Evolutionary conservation across 2,797 vertebrate genomes (phyloP).

Genomic region (Fistularia commersonii): DNA sequence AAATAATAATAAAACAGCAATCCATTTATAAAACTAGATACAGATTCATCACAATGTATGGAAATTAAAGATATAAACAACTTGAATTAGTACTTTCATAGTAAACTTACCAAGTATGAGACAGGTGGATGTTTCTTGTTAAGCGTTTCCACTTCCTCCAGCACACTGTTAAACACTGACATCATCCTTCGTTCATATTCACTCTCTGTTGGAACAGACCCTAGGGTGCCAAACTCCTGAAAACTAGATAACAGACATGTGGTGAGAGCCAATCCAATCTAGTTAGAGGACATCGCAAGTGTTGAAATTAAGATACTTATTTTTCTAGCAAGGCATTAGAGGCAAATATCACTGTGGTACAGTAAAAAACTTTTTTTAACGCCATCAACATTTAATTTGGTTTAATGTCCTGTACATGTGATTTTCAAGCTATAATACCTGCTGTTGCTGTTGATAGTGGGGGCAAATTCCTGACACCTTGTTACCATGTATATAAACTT

Average conservation of each 20-base stretch:
- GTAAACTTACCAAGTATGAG: conserved; percentile 85
- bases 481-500: conserved; percentile 2
- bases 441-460: background rate
- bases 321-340: too few species aligned
- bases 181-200: conserved; percentile 95
- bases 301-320: too few species aligned
- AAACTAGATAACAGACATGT: conserved; percentile 74
- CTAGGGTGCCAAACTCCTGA: conserved; percentile 85
- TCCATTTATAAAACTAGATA: too few species aligned
- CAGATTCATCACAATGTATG: background rate
- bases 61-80: background rate
- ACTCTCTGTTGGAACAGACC: conserved; percentile 85
- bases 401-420: background rate
- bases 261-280: conserved; percentile 12
- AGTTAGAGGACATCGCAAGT: background rate
- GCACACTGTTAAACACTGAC: conserved; percentile 87
- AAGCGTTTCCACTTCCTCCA: conserved; percentile 92
- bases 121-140: conserved; percentile 93
- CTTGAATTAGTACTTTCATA: background rate
- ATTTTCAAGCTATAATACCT: background rate
- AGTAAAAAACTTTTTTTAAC: too few species aligned
- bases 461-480: background rate
- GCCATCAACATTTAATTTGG: background rate
- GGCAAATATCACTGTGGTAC: too few species aligned
- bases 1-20: too few species aligned